phyloP scores from a whole-genome alignment of 2,797 vertebrate species.

The Smutsia gigantea region DNA sequence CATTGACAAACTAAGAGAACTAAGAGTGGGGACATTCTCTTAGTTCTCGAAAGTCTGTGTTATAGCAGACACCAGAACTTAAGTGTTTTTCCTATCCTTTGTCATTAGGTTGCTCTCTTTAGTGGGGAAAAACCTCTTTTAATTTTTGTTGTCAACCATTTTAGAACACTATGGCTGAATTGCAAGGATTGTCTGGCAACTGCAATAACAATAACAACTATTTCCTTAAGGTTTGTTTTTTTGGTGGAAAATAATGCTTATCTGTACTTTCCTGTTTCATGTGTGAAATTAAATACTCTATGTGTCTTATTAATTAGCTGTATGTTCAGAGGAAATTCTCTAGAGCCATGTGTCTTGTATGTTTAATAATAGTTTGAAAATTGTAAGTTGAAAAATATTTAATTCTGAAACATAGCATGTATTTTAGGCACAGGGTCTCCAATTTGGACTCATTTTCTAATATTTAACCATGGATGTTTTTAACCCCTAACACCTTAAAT shows the following conservation, averaged over 20 bases:
- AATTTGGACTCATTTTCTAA: conserved; percentile 54
- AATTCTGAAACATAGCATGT: conserved; percentile 4
- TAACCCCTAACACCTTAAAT: conserved; percentile 68
- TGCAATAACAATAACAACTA: conserved; percentile 80
- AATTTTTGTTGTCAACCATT: conserved; percentile 79
- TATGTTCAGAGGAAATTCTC: conserved; percentile 55
- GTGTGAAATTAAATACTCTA: conserved; percentile 64
- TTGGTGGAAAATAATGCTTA: conserved; percentile 72
- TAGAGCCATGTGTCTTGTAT: background rate
- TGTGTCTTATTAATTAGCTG: conserved; percentile 63
- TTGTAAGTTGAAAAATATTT: conserved; percentile 3
- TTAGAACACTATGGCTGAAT: conserved; percentile 77
- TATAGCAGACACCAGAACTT: background rate
- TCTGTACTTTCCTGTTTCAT: conserved; percentile 63
- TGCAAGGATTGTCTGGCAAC: conserved; percentile 74
- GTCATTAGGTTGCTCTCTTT: background rate
- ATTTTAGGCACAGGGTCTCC: background rate
- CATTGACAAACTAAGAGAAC: background rate
- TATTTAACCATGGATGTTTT: conserved; percentile 59
- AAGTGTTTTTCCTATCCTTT: background rate
- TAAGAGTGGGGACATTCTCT: background rate
- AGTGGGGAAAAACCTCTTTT: background rate
- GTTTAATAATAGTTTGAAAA: conserved; percentile 57
- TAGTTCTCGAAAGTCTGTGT: background rate
- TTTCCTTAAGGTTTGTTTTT: conserved; percentile 79